Conservation (phyloP, 2,888 invertebrate species). For the Pollenia labialis region DNA sequence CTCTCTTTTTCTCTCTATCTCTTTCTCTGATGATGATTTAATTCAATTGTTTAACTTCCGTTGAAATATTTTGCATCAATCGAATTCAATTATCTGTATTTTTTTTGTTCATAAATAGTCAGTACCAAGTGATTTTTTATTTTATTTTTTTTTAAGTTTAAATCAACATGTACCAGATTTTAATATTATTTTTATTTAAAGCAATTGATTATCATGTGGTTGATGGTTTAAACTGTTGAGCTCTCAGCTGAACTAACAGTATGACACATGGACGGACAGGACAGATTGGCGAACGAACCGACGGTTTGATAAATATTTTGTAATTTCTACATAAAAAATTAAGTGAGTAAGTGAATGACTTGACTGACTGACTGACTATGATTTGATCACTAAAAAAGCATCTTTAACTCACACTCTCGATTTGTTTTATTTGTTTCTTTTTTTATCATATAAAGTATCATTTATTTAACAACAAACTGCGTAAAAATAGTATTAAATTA, state of each 20-base stretch:
- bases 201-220: conserved; percentile 73
- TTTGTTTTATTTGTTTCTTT: conserved; percentile 29
- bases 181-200: conserved; percentile 72
- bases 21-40: conserved; percentile 63
- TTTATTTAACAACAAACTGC: conserved; percentile 71
- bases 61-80: conserved; percentile 75
- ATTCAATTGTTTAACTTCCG: conserved; percentile 73
- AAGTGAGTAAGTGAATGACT: too few relatives aligned
- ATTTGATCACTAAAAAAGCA: conserved; percentile 59
- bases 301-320: conserved; percentile 56
- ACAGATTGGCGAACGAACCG: background rate
- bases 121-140: conserved; percentile 5
- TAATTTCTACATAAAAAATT: conserved; percentile 38
- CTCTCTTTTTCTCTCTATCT: background rate
- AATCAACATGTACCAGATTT: conserved; percentile 70
- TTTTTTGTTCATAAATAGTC: conserved; percentile 25
- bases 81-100: conserved; percentile 76
- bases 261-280: conserved; percentile 6
- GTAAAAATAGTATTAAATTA: conserved; percentile 74
- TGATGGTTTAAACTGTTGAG: conserved; percentile 52
- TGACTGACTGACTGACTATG: conserved; percentile 30
- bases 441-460: conserved; percentile 68
- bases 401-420: conserved; percentile 61
- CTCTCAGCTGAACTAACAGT: conserved; percentile 1
- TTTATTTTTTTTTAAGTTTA: conserved; percentile 34